Percentiles rank a stretch among this genome's conserved stretches.
Evolutionary conservation across 2,797 vertebrate genomes (phyloP).

Genomic region (Austrolebias charrua): DNA sequence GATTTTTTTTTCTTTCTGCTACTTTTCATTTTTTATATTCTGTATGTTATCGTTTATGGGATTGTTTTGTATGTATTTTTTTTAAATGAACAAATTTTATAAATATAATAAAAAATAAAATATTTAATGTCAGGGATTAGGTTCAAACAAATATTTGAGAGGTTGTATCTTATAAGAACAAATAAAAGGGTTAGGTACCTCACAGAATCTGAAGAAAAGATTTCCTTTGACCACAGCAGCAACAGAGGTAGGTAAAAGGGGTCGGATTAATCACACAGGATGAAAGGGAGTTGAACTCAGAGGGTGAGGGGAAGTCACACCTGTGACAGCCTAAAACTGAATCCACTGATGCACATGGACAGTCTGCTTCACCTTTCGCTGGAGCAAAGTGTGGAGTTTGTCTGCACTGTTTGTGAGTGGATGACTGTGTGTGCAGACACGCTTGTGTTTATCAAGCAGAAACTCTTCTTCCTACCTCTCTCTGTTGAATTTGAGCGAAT

Average conservation of each 20-base stretch:
- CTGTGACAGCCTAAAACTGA: slow-evolving; percentile 1
- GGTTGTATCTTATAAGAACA: background rate
- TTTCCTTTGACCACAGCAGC: background rate
- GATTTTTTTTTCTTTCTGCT: too few species aligned
- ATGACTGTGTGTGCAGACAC: background rate
- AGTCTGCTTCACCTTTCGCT: slow-evolving; percentile 3
- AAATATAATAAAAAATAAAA: too few species aligned
- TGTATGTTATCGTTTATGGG: too few species aligned
- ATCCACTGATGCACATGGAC: slow-evolving; percentile 1
- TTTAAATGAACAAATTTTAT: too few species aligned
- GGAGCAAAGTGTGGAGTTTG: background rate
- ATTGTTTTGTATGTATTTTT: too few species aligned
- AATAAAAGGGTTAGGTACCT: background rate
- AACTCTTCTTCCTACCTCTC: slow-evolving; percentile 84
- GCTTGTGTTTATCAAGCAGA: background rate
- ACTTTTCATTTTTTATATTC: too few species aligned
- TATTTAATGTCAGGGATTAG: background rate
- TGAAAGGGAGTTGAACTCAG: slow-evolving; percentile 14
- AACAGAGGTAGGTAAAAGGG: background rate
- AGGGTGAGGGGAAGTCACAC: slow-evolving; percentile 14
- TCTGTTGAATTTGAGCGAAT: slow-evolving; percentile 98
- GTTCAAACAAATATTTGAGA: background rate
- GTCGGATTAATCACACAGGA: slow-evolving; percentile 16
- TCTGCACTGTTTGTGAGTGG: background rate
- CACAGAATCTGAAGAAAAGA: background rate